Evolutionary conservation across 1,140 invertebrate genomes (phyloP).

Genomic region (Cepaea nemoralis): DNA sequence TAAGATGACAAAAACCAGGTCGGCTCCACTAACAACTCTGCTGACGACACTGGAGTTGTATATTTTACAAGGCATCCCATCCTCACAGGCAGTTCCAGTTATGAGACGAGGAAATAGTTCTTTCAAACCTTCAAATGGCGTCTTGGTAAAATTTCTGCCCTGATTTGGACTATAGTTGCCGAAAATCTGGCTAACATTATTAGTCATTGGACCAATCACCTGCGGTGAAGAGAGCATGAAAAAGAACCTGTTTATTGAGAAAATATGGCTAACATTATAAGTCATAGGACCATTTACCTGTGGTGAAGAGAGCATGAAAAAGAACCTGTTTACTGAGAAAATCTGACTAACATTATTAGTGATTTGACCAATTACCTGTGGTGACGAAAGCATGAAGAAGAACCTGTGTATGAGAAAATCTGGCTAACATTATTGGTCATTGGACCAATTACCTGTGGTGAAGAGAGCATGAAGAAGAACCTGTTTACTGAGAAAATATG

Average conservation of each 20-base stretch:
- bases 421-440: slow-evolving; percentile 68
- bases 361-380: slow-evolving; percentile 69
- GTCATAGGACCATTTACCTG: slow-evolving; percentile 70
- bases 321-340: no score
- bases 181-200: slow-evolving; percentile 66
- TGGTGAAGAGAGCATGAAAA: background rate
- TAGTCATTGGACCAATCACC: slow-evolving; percentile 70
- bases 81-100: slow-evolving; percentile 59
- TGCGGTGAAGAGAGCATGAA: slow-evolving; percentile 33
- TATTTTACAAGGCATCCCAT: slow-evolving; percentile 35
- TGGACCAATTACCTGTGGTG: slow-evolving; percentile 66
- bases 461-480: background rate
- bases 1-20: slow-evolving; percentile 66
- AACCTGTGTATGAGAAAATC: no score
- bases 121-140: slow-evolving; percentile 60
- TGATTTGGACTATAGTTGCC: slow-evolving; percentile 63
- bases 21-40: slow-evolving; percentile 53
- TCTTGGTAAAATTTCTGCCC: slow-evolving; percentile 56
- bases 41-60: slow-evolving; percentile 55
- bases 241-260: no score
- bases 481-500: no score
- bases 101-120: slow-evolving; percentile 46
- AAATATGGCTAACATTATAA: slow-evolving; percentile 63
- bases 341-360: slow-evolving; percentile 66
- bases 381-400: background rate